These are phyloP conservation scores for Pholis gunnellus DNA, from an alignment of 2,113 vertebrate species.

Conservation along the genomic window DNA sequence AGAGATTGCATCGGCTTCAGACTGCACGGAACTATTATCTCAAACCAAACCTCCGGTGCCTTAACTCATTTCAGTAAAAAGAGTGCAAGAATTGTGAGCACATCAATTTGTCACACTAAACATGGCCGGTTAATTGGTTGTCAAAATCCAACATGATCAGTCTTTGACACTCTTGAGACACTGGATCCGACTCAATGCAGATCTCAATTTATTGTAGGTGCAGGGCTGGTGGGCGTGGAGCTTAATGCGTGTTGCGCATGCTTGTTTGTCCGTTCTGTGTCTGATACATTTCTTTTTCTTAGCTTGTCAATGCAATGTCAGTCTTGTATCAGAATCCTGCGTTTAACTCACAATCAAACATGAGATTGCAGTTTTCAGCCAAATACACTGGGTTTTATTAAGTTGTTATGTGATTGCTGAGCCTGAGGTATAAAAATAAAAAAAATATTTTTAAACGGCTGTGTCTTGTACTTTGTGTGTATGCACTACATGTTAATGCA, in stretches of 20 bases:
- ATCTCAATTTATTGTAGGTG: neutral
- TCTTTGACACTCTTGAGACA: constrained; percentile 8
- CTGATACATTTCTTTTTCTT: constrained; percentile 12
- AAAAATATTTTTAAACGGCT: constrained; percentile 65
- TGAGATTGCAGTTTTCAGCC: constrained; percentile 6
- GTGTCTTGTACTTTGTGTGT: neutral
- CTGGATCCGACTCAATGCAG: neutral
- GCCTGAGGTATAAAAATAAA: constrained; percentile 60
- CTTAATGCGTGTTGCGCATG: constrained; percentile 9
- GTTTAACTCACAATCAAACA: constrained; percentile 36
- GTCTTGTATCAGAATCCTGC: constrained; percentile 24
- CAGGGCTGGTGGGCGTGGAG: constrained; percentile 6
- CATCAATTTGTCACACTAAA: constrained; percentile 18
- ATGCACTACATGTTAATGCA: neutral
- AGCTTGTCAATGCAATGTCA: constrained; percentile 22
- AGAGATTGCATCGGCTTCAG: constrained; percentile 2
- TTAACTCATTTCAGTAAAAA: constrained; percentile 30
- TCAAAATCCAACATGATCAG: constrained; percentile 14
- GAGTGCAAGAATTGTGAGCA: neutral
- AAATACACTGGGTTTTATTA: constrained; percentile 46
- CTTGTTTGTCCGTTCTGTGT: neutral
- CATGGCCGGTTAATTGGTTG: neutral
- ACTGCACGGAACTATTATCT: constrained; percentile 17
- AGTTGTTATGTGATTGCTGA: constrained; percentile 61
- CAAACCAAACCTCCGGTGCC: constrained; percentile 58